These are phyloP conservation scores for Trematomus bernacchii DNA, from an alignment of 2,797 vertebrate species.

Conservation along the genomic window DNA sequence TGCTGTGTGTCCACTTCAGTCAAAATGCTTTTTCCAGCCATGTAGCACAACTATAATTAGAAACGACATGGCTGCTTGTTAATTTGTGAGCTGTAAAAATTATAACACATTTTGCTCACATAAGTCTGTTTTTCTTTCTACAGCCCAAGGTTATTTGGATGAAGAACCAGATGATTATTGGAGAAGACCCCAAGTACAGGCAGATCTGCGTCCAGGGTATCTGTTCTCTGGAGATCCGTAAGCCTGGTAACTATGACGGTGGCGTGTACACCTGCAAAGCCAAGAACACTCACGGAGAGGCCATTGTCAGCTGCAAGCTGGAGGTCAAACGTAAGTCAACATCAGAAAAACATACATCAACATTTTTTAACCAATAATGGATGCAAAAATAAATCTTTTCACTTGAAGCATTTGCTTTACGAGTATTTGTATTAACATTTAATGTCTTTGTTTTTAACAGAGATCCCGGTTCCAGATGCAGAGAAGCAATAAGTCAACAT, in stretches of 20 bases:
- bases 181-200: conserved; percentile 93
- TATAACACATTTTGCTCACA: background rate
- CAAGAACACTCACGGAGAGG: conserved; percentile 90
- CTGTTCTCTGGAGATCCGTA: conserved; percentile 97
- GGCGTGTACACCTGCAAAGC: conserved; percentile 95
- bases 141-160: conserved; percentile 96
- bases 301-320: conserved; percentile 90
- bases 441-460: conserved; percentile 69
- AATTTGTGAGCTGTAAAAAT: background rate
- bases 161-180: conserved; percentile 96
- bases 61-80: conserved; percentile 7
- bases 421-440: background rate
- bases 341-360: background rate
- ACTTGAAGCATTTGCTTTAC: background rate
- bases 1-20: conserved; percentile 46
- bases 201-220: conserved; percentile 92
- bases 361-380: too few species aligned
- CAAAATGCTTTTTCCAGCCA: background rate
- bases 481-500: conserved; percentile 80
- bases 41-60: conserved; percentile 34
- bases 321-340: conserved; percentile 93
- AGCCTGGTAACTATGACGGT: conserved; percentile 92
- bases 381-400: too few species aligned
- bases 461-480: conserved; percentile 68
- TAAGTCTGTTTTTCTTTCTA: background rate